Percentiles rank a stretch among this genome's conserved stretches.
Evolutionary conservation across 1,140 invertebrate genomes (phyloP).

Genomic region (Semibalanus balanoides): DNA sequence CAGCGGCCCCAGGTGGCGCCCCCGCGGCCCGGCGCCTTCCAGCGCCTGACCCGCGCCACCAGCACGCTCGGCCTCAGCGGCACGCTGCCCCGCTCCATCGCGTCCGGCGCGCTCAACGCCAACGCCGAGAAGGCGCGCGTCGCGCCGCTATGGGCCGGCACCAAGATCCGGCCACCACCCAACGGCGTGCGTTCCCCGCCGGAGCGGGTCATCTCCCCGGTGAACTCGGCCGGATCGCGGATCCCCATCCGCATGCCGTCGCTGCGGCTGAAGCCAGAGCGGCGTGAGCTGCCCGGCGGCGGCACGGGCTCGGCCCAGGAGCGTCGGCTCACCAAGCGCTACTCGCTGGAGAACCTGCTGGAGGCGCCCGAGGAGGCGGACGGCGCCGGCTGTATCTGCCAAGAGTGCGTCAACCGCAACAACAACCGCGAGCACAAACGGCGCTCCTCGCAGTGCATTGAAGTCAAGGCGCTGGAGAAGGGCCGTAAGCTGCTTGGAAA

Average conservation of each 20-base stretch:
- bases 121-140: neutral
- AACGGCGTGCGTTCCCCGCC: neutral
- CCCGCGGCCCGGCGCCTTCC: neutral
- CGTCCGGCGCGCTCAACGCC: neutral
- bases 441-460: neutral
- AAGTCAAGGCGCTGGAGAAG: neutral
- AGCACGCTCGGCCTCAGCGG: neutral
- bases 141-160: neutral
- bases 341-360: slow-evolving; percentile 4
- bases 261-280: neutral
- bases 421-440: neutral
- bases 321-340: neutral
- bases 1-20: neutral
- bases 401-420: slow-evolving; percentile 3
- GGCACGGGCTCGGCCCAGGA: neutral
- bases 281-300: neutral
- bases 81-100: neutral
- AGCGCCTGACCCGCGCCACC: neutral
- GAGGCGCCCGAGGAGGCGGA: neutral
- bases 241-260: neutral
- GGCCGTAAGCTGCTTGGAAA: neutral
- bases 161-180: neutral
- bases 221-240: neutral
- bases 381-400: neutral
- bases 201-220: neutral